Base-by-base conservation (phyloP, 2,113 vertebrate species). In the Climacteris rufus region DNA sequence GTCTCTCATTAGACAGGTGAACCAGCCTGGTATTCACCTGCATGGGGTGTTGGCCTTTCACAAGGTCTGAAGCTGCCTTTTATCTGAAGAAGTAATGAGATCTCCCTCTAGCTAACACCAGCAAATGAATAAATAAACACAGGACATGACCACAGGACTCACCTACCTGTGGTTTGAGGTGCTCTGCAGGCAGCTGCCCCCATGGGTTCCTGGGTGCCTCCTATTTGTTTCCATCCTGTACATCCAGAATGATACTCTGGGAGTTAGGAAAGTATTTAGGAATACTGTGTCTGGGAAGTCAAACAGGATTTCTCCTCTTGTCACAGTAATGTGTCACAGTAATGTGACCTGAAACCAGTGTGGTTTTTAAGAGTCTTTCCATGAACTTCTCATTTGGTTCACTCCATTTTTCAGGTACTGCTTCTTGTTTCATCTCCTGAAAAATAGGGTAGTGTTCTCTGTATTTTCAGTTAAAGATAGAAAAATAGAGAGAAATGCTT, bases 181-280 rank as follows among this genome's bases (percentile, higher is more conserved):
- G 69, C 42, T 74, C 56, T 66, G 45, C 56, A 75, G 76, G 76
- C 66, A 83, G 23, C 42, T 83, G 28, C 10, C 37, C 14, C 25
- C 37, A n/a, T n/a, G 1, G 0, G 3, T 70, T 59, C n/a, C 53
- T 27, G 45, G 4, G 9, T 60, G 11, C n/a, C 17, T 40, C n/a
- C 22, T 71, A 0, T 66, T 78, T 22, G 6, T 75, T 33, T 83
- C 33, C 30, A n/a, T 79, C 40, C n/a, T 35, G 0, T 39, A 19
- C 30, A 28, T 88, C n/a, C 53, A 68, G 40, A 56, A 24, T 16
- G 27, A 7, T 42, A 7, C 21, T 54, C 16, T 56, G 40, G 13
- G 22, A 68, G 11, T 40, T 53, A 39, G 44, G 44, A 37, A 64
- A 17, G 17, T 16, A 3, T 60, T 77, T 13, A 77, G n/a, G 30